Evolutionary conservation across 2,113 vertebrate genomes (phyloP), one percentile per base, ranked within the genome.

Genomic region (Tricholaema leucomelas): DNA sequence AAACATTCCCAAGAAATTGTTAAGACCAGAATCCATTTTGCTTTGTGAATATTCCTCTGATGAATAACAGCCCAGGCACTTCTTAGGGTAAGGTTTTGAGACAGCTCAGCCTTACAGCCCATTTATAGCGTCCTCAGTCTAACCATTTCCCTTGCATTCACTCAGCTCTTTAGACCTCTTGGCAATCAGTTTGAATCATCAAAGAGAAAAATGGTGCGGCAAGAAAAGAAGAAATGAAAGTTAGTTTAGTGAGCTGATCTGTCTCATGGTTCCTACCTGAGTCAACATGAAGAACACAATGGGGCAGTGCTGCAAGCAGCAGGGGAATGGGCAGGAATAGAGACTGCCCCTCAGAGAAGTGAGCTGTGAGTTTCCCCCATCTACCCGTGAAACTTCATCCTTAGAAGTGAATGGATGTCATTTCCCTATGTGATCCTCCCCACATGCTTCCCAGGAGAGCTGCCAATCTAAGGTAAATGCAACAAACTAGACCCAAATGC

Each of bases 271-370:
- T 81, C 18, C 52, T 28, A 9, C 20, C 11, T 80, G 10, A 59
- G 55, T 12, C 27, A 30, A 0, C 36, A 56, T 2, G 3, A 80
- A 21, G 21, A 36, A 31, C 24, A 15, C 0, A 1, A 5, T 23
- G 33, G 27, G 50, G 28, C 58, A 55, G 65, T 2, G 5, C 46
- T 58, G 27, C n/a, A 64, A 55, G 75, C 28, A 59, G n/a, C 0
- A 0, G 13, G 23, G n/a, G 25, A 7, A 14, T 56, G 12, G 1
- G 0, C 10, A 48, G 85, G 50, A 20, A 3, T 28, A 27, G 38
- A 19, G 33, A 19, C 56, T 74, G 16, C 15, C 16, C 15, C 21
- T 11, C 48, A 64, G 20, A 65, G 42, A 55, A 35, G 10, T 10
- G 69, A 80, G 30, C 38, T 71, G 36, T 17, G 19, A 84, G 5